phyloP scores from a whole-genome alignment of 2,797 vertebrate species.

The Cirrhinus mrigala region DNA sequence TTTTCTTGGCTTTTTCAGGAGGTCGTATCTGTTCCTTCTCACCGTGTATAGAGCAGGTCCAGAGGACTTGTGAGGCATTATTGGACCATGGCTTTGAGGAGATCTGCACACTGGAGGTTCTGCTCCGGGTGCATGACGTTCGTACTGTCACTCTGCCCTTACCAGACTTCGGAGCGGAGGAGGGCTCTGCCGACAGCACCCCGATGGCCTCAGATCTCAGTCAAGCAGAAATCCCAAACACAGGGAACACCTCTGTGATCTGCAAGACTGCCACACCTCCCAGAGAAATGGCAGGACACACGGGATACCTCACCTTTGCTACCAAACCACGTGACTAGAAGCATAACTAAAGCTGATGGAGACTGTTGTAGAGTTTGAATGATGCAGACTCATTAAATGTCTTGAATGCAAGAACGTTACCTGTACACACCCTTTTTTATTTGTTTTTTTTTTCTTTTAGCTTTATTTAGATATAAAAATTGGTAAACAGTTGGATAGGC shows the following conservation, averaged over 20 bases:
- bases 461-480: conserved; percentile 1
- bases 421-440: background rate
- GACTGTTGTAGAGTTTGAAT: background rate
- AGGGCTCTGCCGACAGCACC: background rate
- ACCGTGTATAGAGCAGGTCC: conserved; percentile 97
- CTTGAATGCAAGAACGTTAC: background rate
- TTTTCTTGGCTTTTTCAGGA: conserved; percentile 73
- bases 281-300: conserved; percentile 92
- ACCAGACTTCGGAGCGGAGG: conserved; percentile 87
- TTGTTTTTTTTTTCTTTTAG: background rate
- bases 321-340: conserved; percentile 87
- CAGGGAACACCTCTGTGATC: conserved; percentile 67
- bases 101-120: conserved; percentile 91
- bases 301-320: conserved; percentile 96
- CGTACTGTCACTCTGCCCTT: conserved; percentile 85
- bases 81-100: conserved; percentile 85
- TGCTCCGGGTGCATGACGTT: conserved; percentile 88
- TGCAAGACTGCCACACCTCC: conserved; percentile 87
- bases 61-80: conserved; percentile 88
- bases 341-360: background rate
- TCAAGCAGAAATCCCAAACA: conserved; percentile 59
- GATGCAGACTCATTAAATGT: background rate
- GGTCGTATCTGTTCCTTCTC: conserved; percentile 96
- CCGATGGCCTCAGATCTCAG: conserved; percentile 56
- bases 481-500: background rate